Evolutionary conservation across 2,113 vertebrate species (phyloP), one percentile per base, ranked within the genome.

Genomic region (Mesitornis unicolor): DNA sequence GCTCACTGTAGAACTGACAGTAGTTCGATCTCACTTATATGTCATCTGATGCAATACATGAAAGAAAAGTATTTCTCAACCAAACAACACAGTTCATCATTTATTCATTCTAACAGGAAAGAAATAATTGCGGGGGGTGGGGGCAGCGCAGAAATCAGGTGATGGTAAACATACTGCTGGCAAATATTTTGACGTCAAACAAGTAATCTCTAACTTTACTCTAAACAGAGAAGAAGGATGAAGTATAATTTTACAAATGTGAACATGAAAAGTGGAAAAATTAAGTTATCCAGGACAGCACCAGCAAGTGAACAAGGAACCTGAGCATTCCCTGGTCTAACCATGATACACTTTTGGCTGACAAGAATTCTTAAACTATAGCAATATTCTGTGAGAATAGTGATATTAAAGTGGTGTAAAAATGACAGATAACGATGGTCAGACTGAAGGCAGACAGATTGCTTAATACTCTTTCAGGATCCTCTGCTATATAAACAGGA

Each of bases 31-130:
- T 73, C 57, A 80, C 4, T n/a, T n/a, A 16, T 84, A 57, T 53
- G 61, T 51, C 9, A 61, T 71, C 71, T 87, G 45, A 93, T 89
- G 24, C 59, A 84, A 67, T 56, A 84, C 5, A 87, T 54, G 84
- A 94, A 94, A 61, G 71, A 59, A 92, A 88, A n/a, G 87, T 61
- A 77, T 67, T 89, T 95, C 91, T 68, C 86, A 92, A 57, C 4
- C 7, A 79, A 91, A 77, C 29, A 40, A 73, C 63, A 69, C 43
- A 50, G 33, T 82, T 84, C 81, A 84, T 60, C 6, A 36, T 19
- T 81, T 50, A 22, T 6, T 1, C 3, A 36, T 13, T 77, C 16
- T 21, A 77, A 94, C 6, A 63, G 13, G 31, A 88, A 75, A 86
- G 74, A 56, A 42, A 24, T 20, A 68, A 53, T 11, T 29, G 1